Conservation (phyloP, 2,113 vertebrate genomes). For the Baryphthengus martii region DNA sequence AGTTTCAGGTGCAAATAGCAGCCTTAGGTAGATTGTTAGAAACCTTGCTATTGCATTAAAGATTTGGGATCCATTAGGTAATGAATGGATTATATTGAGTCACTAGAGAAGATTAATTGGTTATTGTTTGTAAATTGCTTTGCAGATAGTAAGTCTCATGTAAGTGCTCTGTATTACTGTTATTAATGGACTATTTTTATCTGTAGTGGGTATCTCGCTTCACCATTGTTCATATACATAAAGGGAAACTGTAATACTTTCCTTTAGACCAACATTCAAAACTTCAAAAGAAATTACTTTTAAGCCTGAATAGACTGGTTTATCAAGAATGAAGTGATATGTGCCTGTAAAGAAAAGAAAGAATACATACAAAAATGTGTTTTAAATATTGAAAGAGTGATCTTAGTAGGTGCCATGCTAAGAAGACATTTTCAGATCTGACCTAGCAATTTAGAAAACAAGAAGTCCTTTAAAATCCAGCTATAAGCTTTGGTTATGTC, state of each 20-base stretch:
- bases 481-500: neutral
- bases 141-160: neutral
- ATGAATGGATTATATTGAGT: conserved; percentile 12
- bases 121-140: conserved; percentile 45
- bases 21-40: neutral
- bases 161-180: conserved; percentile 12
- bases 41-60: neutral
- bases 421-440: neutral
- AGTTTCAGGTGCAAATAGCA: neutral
- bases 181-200: conserved; percentile 45
- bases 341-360: neutral
- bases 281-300: conserved; percentile 23
- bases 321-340: neutral
- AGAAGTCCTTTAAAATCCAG: neutral
- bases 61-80: conserved; percentile 9
- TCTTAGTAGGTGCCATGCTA: neutral
- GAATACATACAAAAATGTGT: neutral
- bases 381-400: neutral
- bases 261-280: neutral
- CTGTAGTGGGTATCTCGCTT: neutral
- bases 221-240: neutral
- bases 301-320: neutral
- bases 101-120: conserved; percentile 29
- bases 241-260: conserved; percentile 5
- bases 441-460: neutral